These are phyloP conservation scores for Cariama cristata DNA, from an alignment of 2,113 vertebrate species.

Conservation along the genomic window DNA sequence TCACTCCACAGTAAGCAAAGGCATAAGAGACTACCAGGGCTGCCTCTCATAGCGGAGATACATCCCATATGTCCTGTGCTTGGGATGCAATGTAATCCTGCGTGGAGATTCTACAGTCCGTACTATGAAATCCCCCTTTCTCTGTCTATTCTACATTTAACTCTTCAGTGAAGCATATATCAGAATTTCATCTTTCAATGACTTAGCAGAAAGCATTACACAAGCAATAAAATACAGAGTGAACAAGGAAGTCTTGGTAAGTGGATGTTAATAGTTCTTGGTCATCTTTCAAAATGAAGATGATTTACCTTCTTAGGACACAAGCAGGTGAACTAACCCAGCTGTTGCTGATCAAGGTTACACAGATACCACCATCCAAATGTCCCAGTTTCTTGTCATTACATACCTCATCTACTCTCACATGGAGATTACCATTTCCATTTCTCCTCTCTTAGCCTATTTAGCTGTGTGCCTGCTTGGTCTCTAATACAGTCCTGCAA, in stretches of 20 bases:
- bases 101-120: not conserved
- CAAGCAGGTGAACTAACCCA: not conserved
- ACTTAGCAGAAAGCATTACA: constrained; percentile 13
- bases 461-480: not conserved
- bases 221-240: constrained; percentile 9
- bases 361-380: not conserved
- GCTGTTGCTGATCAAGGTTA: not conserved
- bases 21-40: not conserved
- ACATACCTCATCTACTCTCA: not conserved
- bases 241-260: not conserved
- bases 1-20: not conserved
- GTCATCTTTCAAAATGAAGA: not conserved
- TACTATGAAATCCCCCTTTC: not conserved
- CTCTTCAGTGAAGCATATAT: constrained; percentile 14
- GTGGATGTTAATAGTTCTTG: not conserved
- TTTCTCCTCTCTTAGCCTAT: not conserved
- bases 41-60: not conserved
- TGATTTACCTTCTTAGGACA: not conserved
- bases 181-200: not conserved
- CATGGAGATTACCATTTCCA: not conserved
- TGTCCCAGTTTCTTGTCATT: not conserved
- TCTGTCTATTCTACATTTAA: constrained; percentile 11
- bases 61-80: not conserved
- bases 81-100: not conserved
- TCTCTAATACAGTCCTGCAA: not conserved